Evolutionary conservation across 2,888 invertebrate species (phyloP), one percentile per base, ranked within the genome.

Genomic region (Nipponacmea schrenckii): DNA sequence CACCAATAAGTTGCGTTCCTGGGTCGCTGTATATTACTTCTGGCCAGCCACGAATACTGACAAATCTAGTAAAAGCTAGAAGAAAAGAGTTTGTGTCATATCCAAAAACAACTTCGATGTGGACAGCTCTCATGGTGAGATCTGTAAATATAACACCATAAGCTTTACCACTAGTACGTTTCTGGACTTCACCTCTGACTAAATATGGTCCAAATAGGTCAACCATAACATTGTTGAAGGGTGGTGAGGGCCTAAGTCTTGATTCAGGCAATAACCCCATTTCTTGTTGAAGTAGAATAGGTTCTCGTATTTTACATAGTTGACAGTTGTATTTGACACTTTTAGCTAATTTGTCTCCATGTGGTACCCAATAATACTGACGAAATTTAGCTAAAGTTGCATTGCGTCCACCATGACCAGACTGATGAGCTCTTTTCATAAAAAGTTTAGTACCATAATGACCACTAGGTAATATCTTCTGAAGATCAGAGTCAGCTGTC

Each of bases 11-110:
- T 62, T 69, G 64, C 1, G 69, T 64, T 12, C 69, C 64, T 17
- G 46, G 46, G 69, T 69, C 65, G 14, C 56, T 56, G 48, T 70
- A 70, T 15, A 70, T 65, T 8, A 64, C 24, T 39, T 48, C 48
- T 65, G 70, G 64, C 64, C 70, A 70, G 10, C 70, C 70, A 15
- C 64, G 17, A 17, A 64, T 64, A 27, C 64, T 62, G 20, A 24
- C 64, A 65, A 70, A 70, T 24, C 64, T 5, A 31, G 31, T 65
- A 14, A 48, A 26, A 15, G 70, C 70, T 64, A 70, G 17, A 14
- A 70, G 17, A 26, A 70, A 70, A 14, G 70, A 70, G 20, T 48
- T 26, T 20, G 70, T 70, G 31, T 64, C 62, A 46, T 69, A 69
- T 24, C 69, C 64, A 64, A 44, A 69, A 12, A 64, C 46, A 12